phyloP scores from a whole-genome alignment of 2,888 invertebrate species.

The Hermaeophaga mercurialis region DNA sequence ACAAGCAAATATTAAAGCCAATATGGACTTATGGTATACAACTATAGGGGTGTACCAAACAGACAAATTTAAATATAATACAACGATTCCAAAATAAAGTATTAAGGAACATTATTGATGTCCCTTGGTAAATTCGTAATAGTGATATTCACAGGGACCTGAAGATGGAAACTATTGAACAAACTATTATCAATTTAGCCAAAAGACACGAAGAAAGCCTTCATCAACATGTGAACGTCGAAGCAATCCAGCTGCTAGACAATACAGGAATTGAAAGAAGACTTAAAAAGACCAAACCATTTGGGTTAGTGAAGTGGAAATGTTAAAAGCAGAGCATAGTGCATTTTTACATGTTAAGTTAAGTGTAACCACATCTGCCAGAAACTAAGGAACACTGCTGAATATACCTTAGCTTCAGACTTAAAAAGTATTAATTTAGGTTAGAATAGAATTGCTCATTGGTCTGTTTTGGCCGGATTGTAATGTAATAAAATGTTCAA shows the following conservation, averaged over 20 bases:
- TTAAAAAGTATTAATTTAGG: no score
- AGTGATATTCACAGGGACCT: neutral
- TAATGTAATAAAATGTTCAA: no score
- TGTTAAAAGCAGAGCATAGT: neutral
- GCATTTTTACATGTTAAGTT: neutral
- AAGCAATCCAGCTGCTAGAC: neutral
- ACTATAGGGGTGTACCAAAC: no score
- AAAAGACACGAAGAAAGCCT: neutral
- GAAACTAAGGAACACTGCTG: neutral
- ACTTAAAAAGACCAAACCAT: neutral
- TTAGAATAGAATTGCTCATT: no score
- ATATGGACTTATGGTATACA: no score
- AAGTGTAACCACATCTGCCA: neutral
- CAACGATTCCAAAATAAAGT: no score
- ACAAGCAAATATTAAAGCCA: no score
- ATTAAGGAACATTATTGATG: no score
- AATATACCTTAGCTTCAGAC: no score
- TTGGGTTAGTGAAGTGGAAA: neutral
- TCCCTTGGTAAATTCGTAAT: neutral
- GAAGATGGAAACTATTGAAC: neutral
- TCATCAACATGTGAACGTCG: neutral
- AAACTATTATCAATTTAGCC: neutral
- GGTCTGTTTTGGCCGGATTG: no score
- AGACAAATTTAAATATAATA: no score
- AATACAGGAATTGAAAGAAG: neutral